Conservation (phyloP, 2,113 vertebrate species). For the Nycticebus coucang region DNA sequence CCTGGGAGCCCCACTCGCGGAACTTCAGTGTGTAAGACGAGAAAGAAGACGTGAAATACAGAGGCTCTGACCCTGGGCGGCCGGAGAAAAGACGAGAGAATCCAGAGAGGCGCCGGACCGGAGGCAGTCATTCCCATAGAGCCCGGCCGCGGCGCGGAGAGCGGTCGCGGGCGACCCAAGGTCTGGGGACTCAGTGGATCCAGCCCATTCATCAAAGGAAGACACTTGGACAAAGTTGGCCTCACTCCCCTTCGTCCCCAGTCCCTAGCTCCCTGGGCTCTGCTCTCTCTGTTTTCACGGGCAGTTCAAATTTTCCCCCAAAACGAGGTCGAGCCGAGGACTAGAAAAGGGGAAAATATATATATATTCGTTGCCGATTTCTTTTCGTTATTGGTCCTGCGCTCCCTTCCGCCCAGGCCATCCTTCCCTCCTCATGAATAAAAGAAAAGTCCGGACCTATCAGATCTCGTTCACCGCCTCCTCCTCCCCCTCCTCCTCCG, state of each 20-base stretch:
- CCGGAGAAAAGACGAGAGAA: background rate
- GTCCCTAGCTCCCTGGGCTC: background rate
- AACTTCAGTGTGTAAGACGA: background rate
- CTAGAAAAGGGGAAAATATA: slow-evolving; percentile 4
- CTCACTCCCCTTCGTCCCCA: background rate
- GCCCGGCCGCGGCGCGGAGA: background rate
- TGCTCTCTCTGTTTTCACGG: background rate
- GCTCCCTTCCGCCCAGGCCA: slow-evolving; percentile 83
- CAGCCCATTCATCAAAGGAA: background rate
- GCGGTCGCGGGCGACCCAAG: background rate
- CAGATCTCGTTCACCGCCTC: slow-evolving; percentile 81
- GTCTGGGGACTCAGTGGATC: background rate
- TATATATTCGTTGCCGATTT: slow-evolving; percentile 59
- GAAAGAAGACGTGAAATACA: fast-evolving
- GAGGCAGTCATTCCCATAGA: background rate
- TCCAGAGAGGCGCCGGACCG: background rate
- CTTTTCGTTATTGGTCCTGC: slow-evolving; percentile 87
- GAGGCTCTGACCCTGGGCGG: background rate
- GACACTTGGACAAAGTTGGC: slow-evolving; percentile 4
- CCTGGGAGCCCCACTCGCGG: background rate
- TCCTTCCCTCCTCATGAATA: slow-evolving; percentile 90
- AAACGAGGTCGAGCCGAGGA: slow-evolving; percentile 67
- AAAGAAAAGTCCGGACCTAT: slow-evolving; percentile 93
- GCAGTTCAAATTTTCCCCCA: slow-evolving; percentile 39
- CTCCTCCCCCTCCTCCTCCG: slow-evolving; percentile 76